Conservation (phyloP, 2,113 vertebrate genomes). For the Pachypanchax playfairii region DNA sequence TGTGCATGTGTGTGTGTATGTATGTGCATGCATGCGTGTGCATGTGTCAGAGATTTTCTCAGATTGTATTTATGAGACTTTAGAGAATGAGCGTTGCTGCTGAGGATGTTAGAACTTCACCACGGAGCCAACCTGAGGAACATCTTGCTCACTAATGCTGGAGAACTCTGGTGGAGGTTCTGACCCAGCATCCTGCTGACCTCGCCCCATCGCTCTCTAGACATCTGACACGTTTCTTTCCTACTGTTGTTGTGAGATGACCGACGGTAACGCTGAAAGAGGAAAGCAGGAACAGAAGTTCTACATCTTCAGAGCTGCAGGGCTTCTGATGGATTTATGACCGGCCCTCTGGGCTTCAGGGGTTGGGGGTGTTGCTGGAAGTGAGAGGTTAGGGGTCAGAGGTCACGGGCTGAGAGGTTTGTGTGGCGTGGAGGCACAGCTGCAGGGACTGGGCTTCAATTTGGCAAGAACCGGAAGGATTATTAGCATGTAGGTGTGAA, state of each 20-base stretch:
- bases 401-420: conserved; percentile 40
- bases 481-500: conserved; percentile 65
- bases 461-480: conserved; percentile 58
- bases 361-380: conserved; percentile 56
- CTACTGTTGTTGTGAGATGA: background rate
- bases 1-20: conserved; percentile 37
- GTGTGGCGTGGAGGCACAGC: conserved; percentile 52
- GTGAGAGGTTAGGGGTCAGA: conserved; percentile 64
- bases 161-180: conserved; percentile 45
- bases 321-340: conserved; percentile 75
- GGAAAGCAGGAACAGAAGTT: conserved; percentile 29
- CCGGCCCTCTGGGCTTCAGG: conserved; percentile 50
- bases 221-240: conserved; percentile 37
- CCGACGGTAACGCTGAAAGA: conserved; percentile 20
- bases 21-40: too few relatives aligned
- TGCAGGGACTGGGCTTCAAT: conserved; percentile 54
- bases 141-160: conserved; percentile 6
- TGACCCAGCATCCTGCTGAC: conserved; percentile 18
- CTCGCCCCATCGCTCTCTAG: conserved; percentile 10
- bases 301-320: conserved; percentile 55
- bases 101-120: too few relatives aligned
- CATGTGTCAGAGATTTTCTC: too few relatives aligned
- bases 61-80: too few relatives aligned
- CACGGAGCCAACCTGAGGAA: too few relatives aligned
- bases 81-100: too few relatives aligned